These are phyloP conservation scores for Stenurella melanura DNA, from an alignment of 2,888 invertebrate genomes.

Conservation along the genomic window DNA sequence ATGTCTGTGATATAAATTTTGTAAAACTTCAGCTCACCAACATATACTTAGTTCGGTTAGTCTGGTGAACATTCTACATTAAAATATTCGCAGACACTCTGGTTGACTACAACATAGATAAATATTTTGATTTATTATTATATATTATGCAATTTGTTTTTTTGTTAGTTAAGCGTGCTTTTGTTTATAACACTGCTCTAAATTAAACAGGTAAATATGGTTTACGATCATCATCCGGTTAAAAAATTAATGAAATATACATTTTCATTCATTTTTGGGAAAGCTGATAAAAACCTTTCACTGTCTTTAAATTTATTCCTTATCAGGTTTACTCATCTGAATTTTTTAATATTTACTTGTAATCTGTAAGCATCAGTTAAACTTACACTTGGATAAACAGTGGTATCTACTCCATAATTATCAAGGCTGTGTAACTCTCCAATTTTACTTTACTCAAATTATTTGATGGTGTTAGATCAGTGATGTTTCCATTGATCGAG, in stretches of 20 bases:
- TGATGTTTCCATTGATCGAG: too few species aligned
- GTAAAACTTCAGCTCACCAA: neutral
- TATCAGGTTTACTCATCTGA: neutral
- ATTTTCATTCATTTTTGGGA: conserved; percentile 24
- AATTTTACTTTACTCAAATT: too few species aligned
- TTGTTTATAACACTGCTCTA: conserved; percentile 31
- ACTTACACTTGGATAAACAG: too few species aligned
- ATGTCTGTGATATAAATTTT: neutral
- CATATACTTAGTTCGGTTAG: neutral
- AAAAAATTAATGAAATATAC: conserved; percentile 14
- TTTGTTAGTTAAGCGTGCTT: conserved; percentile 28
- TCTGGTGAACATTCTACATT: neutral
- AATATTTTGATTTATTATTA: conserved; percentile 6
- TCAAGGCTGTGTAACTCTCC: too few species aligned
- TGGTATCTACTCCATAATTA: too few species aligned
- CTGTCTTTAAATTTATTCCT: neutral
- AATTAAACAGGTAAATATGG: conserved; percentile 23
- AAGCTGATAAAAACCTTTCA: neutral
- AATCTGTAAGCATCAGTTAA: too few species aligned
- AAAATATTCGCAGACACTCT: neutral
- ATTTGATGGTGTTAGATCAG: too few species aligned
- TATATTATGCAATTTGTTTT: conserved; percentile 1
- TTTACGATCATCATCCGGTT: conserved; percentile 34
- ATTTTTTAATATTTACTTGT: neutral
- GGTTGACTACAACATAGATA: neutral